Evolutionary conservation across 2,797 vertebrate genomes (phyloP), one percentile per base, ranked within the genome.

Genomic region (Vultur gryphus): DNA sequence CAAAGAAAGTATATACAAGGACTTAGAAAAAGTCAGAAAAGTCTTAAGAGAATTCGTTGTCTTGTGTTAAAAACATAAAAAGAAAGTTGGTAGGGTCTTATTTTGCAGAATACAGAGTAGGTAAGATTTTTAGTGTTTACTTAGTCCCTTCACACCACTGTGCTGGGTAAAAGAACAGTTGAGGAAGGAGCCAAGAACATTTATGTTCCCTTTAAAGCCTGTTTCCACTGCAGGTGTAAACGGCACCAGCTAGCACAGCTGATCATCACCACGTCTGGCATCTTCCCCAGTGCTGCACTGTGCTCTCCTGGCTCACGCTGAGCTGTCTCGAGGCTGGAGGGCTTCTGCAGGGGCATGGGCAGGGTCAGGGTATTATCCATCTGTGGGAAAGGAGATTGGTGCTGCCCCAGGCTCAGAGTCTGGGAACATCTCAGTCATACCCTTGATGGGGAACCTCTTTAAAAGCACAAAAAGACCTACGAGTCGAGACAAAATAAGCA

Each of bases 61-160:
- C 82, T 81, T 84, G 25, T 85, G 35, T 94, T 83, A 83, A 86
- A 94, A 91, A 65, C 85, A 93, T 93, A 51, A 94, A 81, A 92
- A 90, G 51, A n/a, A 83, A 78, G 65, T 67, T 51, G 46, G 33
- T 71, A 84, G 19, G 23, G 43, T 91, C 61, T 89, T 81, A 51
- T 46, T 95, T 93, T 89, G 65, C 81, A 94, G 83, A 79, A 94
- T 90, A 84, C 37, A 92, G 58, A 81, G 33, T 69, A 87, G 81
- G 55, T 86, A 73, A 67, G 67, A 39, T 24, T 84, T 87, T 85
- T 59, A 57, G 12, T 82, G 49, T 90, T 89, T 88, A 21, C 80
- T 90, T 58, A 85, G 46, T 94, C 75, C 49, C 84, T 89, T 93
- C 55, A 58, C 41, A 39, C 57, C 57, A 14, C 67, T 72, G 13